Evolutionary conservation across 53 echinoderm and acorn worm species (phyloP).

Genomic region (Holothuria scabra): DNA sequence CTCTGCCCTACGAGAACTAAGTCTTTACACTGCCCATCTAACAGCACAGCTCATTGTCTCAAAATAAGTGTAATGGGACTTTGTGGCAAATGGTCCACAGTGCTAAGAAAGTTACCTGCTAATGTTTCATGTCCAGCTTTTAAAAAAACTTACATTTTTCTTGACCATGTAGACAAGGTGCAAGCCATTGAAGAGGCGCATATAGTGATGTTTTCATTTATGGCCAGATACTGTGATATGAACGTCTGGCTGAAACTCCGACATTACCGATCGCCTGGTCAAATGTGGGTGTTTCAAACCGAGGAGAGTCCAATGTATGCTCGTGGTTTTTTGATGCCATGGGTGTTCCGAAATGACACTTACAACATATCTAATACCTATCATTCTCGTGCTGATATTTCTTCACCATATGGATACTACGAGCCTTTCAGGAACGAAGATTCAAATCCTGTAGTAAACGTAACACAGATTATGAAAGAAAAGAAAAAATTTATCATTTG

Average conservation of each 20-base stretch:
- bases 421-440: conserved; percentile 19
- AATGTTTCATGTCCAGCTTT: neutral
- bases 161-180: neutral
- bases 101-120: neutral
- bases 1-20: neutral
- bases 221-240: neutral
- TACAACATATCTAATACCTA: conserved; percentile 33
- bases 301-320: conserved; percentile 29
- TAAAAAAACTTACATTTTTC: conserved; percentile 6
- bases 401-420: too few species aligned
- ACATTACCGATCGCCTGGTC: conserved; percentile 17
- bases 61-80: conserved; percentile 5
- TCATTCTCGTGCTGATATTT: too few species aligned
- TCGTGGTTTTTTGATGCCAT: neutral
- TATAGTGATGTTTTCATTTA: conserved; percentile 21
- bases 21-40: neutral
- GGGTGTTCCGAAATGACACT: conserved; percentile 30
- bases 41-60: neutral
- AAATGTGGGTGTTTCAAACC: conserved; percentile 32
- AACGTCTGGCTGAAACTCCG: conserved; percentile 17
- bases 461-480: neutral
- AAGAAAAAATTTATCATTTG: neutral
- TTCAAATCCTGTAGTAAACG: neutral
- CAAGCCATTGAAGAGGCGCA: conserved; percentile 2
- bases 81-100: conserved; percentile 2